phyloP scores from a whole-genome alignment of 2,797 vertebrate genomes.

The Threskiornis aethiopicus region DNA sequence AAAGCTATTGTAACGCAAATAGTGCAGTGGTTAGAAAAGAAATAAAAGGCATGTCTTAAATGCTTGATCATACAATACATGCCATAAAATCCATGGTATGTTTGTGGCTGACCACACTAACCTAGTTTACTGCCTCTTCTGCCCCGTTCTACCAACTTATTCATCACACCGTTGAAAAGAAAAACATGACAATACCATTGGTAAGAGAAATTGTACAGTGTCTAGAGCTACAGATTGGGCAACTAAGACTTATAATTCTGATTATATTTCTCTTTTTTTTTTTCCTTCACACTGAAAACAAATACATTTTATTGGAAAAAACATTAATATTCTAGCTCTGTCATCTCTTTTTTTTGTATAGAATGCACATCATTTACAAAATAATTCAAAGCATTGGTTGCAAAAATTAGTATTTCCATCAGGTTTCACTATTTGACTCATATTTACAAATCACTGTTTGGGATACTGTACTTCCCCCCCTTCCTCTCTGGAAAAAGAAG shows the following conservation, averaged over 20 bases:
- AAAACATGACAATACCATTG: conserved; percentile 40
- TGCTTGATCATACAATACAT: conserved; percentile 49
- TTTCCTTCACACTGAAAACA: background rate
- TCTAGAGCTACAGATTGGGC: conserved; percentile 29
- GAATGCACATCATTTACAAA: background rate
- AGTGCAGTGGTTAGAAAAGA: background rate
- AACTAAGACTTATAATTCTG: background rate
- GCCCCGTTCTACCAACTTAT: conserved; percentile 13
- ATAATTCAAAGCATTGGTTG: conserved; percentile 15
- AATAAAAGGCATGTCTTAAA: conserved; percentile 57
- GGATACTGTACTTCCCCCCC: background rate
- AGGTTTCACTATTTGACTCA: conserved; percentile 46
- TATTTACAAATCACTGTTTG: conserved; percentile 36
- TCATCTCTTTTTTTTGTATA: background rate
- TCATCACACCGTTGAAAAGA: conserved; percentile 64
- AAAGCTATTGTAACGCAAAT: conserved; percentile 34
- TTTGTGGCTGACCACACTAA: conserved; percentile 67
- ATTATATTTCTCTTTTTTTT: background rate
- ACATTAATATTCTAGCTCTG: background rate
- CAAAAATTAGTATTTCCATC: conserved; percentile 53
- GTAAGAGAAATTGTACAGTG: conserved; percentile 34
- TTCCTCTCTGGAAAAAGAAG: background rate
- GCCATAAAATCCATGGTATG: conserved; percentile 70
- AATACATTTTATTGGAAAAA: conserved; percentile 4
- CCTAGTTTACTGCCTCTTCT: conserved; percentile 66